These are phyloP conservation scores for Bombus turneri DNA, from an alignment of 1,140 invertebrate genomes.

Conservation along the genomic window DNA sequence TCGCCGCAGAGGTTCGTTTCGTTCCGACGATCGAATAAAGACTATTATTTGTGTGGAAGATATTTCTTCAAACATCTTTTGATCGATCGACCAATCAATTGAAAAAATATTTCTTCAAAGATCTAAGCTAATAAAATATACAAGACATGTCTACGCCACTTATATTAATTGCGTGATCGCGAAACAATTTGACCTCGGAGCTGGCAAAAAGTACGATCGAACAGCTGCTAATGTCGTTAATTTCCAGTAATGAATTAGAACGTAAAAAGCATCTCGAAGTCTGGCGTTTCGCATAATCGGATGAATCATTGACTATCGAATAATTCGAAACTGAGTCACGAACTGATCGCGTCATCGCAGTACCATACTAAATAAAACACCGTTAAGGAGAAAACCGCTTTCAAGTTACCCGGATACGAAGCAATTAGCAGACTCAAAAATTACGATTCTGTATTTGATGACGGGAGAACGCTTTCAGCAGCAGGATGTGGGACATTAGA, in stretches of 20 bases:
- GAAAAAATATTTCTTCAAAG: not conserved
- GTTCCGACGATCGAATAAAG: not conserved
- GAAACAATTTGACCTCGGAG: slow-evolving; percentile 38
- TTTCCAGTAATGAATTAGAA: slow-evolving; percentile 36
- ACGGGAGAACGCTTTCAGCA: not conserved
- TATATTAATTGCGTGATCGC: slow-evolving; percentile 29
- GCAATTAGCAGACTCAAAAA: not conserved
- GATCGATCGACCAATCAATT: too few relatives aligned
- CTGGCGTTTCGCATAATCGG: slow-evolving; percentile 11
- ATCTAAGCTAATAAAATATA: not conserved
- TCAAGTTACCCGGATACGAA: not conserved
- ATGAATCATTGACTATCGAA: slow-evolving; percentile 32
- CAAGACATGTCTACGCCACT: not conserved
- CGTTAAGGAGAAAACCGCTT: slow-evolving; percentile 8
- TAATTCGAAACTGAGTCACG: slow-evolving; percentile 22
- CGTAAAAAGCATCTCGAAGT: slow-evolving; percentile 14
- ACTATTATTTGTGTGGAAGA: not conserved
- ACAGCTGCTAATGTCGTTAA: not conserved
- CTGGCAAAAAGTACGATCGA: slow-evolving; percentile 20
- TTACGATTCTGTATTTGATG: not conserved
- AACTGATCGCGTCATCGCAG: slow-evolving; percentile 7
- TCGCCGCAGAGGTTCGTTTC: not conserved
- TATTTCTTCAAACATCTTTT: slow-evolving; percentile 4
- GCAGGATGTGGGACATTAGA: slow-evolving; percentile 35
- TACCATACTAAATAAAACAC: not conserved